Evolutionary conservation across 37 sponge, comb jelly and placozoan species (phyloP), one percentile per base, ranked within the genome.

Genomic region (Petrosia ficiformis): DNA sequence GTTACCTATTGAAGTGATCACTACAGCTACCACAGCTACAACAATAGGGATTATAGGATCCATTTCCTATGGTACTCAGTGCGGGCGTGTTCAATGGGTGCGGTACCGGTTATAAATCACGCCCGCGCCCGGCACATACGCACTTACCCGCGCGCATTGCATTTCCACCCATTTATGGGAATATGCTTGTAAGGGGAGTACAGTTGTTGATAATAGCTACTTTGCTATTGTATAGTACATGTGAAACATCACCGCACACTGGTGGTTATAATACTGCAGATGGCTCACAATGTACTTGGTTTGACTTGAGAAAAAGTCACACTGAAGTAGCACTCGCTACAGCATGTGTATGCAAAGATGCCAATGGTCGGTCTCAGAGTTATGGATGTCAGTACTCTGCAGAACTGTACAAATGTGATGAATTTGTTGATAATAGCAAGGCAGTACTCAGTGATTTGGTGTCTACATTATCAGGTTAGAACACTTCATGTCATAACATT

Each of bases 261-360:
- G 63, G 63, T 26, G 28, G 25, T 26, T 61, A 26, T n/a, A 61
- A 24, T 26, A 61, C 63, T 26, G 26, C 6, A 11, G 63, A 61
- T 61, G 63, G 63, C 22, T 61, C 63, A 61, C 28, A 61, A 61
- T 61, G 63, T n/a, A 61, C 28, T 61, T 61, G 63, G 63, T 61
- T 61, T 61, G 63, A 61, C n/a, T n/a, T 61, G n/a, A 61, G 63
- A 29, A 11, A 5, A 8, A 61, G 63, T n/a, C 63, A 61, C 5
- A 6, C 22, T 26, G n/a, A 11, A 26, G n/a, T 61, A n/a, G 14
- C 63, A 5, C 63, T 61, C 11, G 63, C 28, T 22, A 11, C 28
- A 26, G 63, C 63, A 26, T 61, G 63, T 22, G 28, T n/a, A 26
- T 61, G 63, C 63, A 61, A 22, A n/a, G 63, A 61, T n/a, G 6